Evolutionary conservation across 2,113 vertebrate genomes (phyloP), one percentile per base, ranked within the genome.

Genomic region (Pleuronectes platessa): DNA sequence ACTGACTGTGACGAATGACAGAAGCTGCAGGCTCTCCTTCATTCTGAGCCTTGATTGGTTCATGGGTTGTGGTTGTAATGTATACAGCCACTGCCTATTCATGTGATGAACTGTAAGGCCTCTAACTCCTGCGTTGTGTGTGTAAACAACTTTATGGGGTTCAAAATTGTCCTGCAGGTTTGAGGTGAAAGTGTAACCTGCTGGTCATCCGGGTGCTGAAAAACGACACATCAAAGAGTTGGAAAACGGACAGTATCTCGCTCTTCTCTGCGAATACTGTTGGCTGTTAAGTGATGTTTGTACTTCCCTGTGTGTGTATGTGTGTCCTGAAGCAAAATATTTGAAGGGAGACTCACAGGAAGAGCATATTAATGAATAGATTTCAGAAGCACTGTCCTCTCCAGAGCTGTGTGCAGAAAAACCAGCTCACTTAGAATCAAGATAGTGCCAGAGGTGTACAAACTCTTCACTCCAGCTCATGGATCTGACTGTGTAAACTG

Each of bases 321-420:
- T 31, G 2, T 7, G 23, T 24, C 68, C 55, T 61, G 18, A 71
- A 54, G 61, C 65, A 49, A 56, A 64, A 54, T 18, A 47, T 53
- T 67, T 49, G 27, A 60, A 67, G 20, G 3, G 8, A 15, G 13
- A 27, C 27, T 27, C 27, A 3, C 24, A 59, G 45, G 4, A 54
- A 18, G 66, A 56, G 58, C 60, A 53, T 5, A 53, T 53, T 2
- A 2, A n/a, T 53, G n/a, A 7, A n/a, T 9, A n/a, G 2, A 20
- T 53, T 53, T 18, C 1, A 65, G 35, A 40, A 72, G 66, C 58
- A 61, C 0, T n/a, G 27, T 61, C 26, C 9, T 58, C 51, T 67
- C 24, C n/a, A 17, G 45, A 56, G 9, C 51, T 68, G 67, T 68
- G 31, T 55, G 20, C 60, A 54, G 31, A 79, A 55, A 86, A 87